phyloP scores from a whole-genome alignment of 2,113 vertebrate species.

The Lophius piscatorius region DNA sequence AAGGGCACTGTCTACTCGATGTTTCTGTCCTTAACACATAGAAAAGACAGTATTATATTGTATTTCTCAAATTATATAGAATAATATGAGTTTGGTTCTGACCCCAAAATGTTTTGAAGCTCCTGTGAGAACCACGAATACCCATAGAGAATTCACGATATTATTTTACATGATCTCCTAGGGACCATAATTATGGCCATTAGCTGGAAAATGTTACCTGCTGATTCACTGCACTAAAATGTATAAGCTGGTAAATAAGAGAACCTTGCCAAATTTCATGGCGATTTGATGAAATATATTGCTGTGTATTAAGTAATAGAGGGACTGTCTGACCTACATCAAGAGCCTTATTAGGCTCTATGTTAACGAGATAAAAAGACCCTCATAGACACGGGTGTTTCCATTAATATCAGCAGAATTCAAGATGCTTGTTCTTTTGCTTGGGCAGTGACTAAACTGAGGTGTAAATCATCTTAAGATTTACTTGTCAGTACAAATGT shows the following conservation, averaged over 20 bases:
- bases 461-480: not conserved
- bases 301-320: too few relatives aligned
- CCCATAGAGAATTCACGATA: not conserved
- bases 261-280: not conserved
- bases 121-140: not conserved
- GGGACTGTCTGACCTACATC: not conserved
- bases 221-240: not conserved
- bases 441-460: not conserved
- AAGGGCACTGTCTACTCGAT: too few relatives aligned
- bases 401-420: not conserved
- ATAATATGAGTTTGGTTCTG: too few relatives aligned
- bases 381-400: not conserved
- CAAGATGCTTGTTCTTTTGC: not conserved
- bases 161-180: not conserved
- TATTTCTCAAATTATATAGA: too few relatives aligned
- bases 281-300: not conserved
- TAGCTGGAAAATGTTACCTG: not conserved
- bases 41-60: too few relatives aligned
- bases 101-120: not conserved
- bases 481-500: not conserved
- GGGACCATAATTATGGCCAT: not conserved
- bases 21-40: too few relatives aligned
- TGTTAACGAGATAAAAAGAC: not conserved
- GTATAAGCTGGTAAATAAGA: too few relatives aligned
- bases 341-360: not conserved